Evolutionary conservation across 2,888 invertebrate genomes (phyloP).

Genomic region (Crossocerus cetratus): DNA sequence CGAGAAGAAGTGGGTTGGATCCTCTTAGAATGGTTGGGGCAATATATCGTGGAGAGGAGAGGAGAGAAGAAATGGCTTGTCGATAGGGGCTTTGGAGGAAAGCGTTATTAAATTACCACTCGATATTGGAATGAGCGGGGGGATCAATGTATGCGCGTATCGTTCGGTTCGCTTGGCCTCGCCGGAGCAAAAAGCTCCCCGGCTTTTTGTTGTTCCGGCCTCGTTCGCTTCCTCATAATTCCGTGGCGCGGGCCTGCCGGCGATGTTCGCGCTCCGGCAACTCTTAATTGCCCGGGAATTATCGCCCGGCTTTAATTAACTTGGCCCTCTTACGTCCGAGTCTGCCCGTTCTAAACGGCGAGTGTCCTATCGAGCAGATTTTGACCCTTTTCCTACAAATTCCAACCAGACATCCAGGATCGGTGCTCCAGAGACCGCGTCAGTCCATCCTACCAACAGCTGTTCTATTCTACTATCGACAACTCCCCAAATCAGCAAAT

Average conservation of each 20-base stretch:
- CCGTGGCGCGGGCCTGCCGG: background rate
- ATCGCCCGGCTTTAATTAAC: background rate
- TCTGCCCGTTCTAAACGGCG: no score
- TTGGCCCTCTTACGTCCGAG: background rate
- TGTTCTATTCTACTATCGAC: no score
- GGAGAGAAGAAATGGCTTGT: conserved; percentile 7
- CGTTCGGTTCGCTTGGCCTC: conserved; percentile 27
- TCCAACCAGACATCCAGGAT: no score
- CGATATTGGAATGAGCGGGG: conserved; percentile 52
- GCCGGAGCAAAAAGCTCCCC: conserved; percentile 23
- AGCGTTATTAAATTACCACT: conserved; percentile 53
- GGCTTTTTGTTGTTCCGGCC: conserved; percentile 20
- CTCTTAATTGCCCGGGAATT: conserved; percentile 3
- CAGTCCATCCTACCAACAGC: no score
- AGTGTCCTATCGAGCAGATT: no score
- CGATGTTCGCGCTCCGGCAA: background rate
- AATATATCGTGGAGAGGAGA: conserved; percentile 10
- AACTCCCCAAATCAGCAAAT: background rate
- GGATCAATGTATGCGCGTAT: conserved; percentile 37
- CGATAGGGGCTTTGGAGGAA: conserved; percentile 34
- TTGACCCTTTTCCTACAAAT: no score
- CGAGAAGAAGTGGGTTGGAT: background rate
- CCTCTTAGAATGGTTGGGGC: background rate
- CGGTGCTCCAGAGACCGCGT: no score
- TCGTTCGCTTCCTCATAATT: conserved; percentile 14